These are phyloP conservation scores for Chelonus insularis DNA, from an alignment of 1,140 invertebrate species.

Conservation along the genomic window DNA sequence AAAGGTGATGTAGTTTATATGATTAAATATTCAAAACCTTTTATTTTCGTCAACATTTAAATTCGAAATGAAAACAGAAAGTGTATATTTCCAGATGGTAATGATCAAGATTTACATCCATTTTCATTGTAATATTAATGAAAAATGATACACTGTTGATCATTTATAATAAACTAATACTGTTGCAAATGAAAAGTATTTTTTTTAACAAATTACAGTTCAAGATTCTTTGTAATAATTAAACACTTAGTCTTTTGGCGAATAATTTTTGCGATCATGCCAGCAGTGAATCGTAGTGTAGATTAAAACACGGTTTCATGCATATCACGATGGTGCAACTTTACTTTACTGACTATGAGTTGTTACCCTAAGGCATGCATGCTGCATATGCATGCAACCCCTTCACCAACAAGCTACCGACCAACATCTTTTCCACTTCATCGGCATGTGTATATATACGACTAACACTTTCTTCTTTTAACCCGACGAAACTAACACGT, in stretches of 20 bases:
- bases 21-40: no score
- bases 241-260: constrained; percentile 8
- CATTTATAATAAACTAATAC: no score
- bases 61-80: no score
- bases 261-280: constrained; percentile 3
- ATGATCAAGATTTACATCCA: no score
- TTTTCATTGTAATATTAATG: no score
- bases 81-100: no score
- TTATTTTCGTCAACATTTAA: no score
- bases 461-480: not conserved
- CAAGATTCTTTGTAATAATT: not conserved
- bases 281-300: constrained; percentile 41
- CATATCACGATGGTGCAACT: constrained; percentile 45
- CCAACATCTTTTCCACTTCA: constrained; percentile 21
- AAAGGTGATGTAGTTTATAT: no score
- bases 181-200: no score
- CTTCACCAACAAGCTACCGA: constrained; percentile 7
- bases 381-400: constrained; percentile 54
- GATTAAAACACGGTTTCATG: constrained; percentile 50
- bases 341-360: constrained; percentile 48
- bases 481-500: not conserved
- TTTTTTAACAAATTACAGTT: no score
- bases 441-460: constrained; percentile 18
- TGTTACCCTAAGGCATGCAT: constrained; percentile 55
- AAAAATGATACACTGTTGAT: no score